A percentile compares a stretch with the other conserved stretches of the same genome.
phyloP scores from a whole-genome alignment of 2,888 invertebrate genomes.

The Liposcelis brunnea region DNA sequence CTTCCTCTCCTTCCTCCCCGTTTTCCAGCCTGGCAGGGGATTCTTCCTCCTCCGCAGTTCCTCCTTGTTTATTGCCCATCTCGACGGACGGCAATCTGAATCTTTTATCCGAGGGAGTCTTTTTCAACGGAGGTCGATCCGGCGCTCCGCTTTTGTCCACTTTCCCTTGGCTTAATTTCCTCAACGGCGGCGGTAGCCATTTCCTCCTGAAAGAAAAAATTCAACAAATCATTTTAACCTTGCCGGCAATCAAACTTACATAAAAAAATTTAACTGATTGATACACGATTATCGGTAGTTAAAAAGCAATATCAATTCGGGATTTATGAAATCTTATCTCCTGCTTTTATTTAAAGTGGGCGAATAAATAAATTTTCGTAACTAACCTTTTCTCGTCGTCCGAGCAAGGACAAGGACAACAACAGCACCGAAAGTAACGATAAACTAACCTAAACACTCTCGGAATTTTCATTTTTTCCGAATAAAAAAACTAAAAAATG shows the following conservation, averaged over 20 bases:
- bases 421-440: background rate
- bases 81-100: slow-evolving; percentile 42
- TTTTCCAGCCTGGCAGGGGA: slow-evolving; percentile 19
- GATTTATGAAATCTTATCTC: too few relatives aligned
- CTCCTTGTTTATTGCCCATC: slow-evolving; percentile 34
- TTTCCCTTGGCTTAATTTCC: slow-evolving; percentile 78
- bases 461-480: too few relatives aligned
- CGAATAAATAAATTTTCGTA: too few relatives aligned
- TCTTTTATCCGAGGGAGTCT: slow-evolving; percentile 67
- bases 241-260: background rate
- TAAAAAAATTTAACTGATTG: too few relatives aligned
- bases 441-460: too few relatives aligned
- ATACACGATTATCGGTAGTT: too few relatives aligned
- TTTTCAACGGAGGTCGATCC: slow-evolving; percentile 47
- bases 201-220: slow-evolving; percentile 46
- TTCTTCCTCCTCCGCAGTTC: slow-evolving; percentile 22
- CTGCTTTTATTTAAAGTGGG: too few relatives aligned
- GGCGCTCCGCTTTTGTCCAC: slow-evolving; percentile 45
- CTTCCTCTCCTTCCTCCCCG: slow-evolving; percentile 60
- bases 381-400: background rate
- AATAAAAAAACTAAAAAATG: too few relatives aligned
- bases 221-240: slow-evolving; percentile 4
- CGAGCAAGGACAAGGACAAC: background rate
- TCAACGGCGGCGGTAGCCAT: slow-evolving; percentile 74
- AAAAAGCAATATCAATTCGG: too few relatives aligned